A percentile compares a stretch with the other conserved stretches of the same genome.
Evolutionary conservation across 2,797 vertebrate species (phyloP).

Genomic region (Enteromius thamalakanensis): DNA sequence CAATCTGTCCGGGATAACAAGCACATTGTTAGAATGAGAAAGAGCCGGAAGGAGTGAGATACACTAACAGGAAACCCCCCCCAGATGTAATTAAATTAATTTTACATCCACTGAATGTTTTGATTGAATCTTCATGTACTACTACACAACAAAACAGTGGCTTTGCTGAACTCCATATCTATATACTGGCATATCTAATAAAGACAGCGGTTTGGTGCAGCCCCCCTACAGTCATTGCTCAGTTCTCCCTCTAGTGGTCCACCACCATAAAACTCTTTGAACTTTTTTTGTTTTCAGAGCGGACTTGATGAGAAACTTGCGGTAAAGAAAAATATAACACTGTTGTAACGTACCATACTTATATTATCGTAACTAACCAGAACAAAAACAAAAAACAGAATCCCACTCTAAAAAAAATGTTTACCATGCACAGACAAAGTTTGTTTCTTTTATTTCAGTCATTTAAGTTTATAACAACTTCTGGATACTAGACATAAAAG

Average conservation of each 20-base stretch:
- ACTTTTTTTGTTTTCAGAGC: not conserved
- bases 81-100: not conserved
- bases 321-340: not conserved
- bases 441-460: slow-evolving; percentile 84
- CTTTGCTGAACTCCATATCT: not conserved
- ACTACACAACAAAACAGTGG: not conserved
- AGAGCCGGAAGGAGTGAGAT: not conserved
- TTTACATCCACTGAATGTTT: not conserved
- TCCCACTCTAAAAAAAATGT: not conserved
- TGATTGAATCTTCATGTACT: not conserved
- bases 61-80: not conserved
- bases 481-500: slow-evolving; percentile 79
- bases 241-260: slow-evolving; percentile 32
- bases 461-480: slow-evolving; percentile 79
- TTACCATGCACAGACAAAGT: slow-evolving; percentile 12
- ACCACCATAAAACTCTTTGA: not conserved
- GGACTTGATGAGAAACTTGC: not conserved
- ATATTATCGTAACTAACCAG: not conserved
- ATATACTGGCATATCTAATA: not conserved
- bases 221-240: not conserved
- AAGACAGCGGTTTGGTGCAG: not conserved
- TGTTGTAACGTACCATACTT: not conserved
- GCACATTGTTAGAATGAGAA: slow-evolving; percentile 15
- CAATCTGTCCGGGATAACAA: slow-evolving; percentile 16
- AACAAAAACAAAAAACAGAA: not conserved